Evolutionary conservation across 2,888 invertebrate genomes (phyloP).

Genomic region (Argynnis bischoffii): DNA sequence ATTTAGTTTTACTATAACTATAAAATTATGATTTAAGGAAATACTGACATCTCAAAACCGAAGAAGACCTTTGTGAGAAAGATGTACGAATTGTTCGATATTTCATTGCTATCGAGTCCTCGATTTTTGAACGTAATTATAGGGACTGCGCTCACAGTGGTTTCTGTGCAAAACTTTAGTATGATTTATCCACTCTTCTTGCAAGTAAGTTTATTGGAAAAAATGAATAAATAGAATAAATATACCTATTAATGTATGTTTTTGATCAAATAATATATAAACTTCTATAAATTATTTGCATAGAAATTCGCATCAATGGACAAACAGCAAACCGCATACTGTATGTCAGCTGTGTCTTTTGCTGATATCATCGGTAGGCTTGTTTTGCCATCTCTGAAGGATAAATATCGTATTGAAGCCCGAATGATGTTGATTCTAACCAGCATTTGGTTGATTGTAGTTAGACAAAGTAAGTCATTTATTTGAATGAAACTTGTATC

Average conservation of each 20-base stretch:
- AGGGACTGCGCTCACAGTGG: constrained; percentile 85
- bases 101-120: constrained; percentile 83
- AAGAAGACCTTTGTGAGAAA: constrained; percentile 54
- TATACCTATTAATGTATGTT: too few relatives aligned
- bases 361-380: constrained; percentile 86
- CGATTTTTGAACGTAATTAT: constrained; percentile 85
- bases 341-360: constrained; percentile 87
- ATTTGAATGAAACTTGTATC: not conserved
- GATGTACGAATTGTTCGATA: constrained; percentile 81
- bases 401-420: constrained; percentile 83
- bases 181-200: constrained; percentile 87
- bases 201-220: constrained; percentile 62
- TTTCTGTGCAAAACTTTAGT: constrained; percentile 86
- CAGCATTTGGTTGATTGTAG: constrained; percentile 79
- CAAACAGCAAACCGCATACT: constrained; percentile 83
- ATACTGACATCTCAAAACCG: constrained; percentile 31
- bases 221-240: not conserved
- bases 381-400: constrained; percentile 84
- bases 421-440: constrained; percentile 85
- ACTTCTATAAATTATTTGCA: constrained; percentile 41
- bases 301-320: constrained; percentile 67
- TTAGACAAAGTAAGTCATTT: constrained; percentile 79
- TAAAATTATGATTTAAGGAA: constrained; percentile 50
- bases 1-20: not conserved
- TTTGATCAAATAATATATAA: constrained; percentile 13